A percentile compares a stretch with the other conserved stretches of the same genome.
Conservation (phyloP, 1,140 invertebrate genomes). For the Heliconius hewitsoni region DNA sequence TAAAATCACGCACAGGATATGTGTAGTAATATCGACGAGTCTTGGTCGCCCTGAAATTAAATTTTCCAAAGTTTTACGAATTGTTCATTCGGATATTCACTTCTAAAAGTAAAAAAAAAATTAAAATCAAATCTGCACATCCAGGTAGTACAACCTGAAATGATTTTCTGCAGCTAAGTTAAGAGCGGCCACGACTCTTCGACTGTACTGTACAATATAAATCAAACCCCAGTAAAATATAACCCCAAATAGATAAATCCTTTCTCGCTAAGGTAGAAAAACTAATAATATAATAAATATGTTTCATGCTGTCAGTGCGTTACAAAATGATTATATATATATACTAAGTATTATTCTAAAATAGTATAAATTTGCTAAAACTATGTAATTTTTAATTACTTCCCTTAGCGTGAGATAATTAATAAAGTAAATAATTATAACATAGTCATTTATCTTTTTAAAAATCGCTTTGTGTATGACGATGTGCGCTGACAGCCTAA, state of each 20-base stretch:
- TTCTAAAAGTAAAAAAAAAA: too few relatives aligned
- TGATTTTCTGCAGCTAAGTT: too few relatives aligned
- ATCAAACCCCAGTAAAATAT: slow-evolving; percentile 2
- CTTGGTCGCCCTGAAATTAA: too few relatives aligned
- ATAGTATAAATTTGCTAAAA: neutral
- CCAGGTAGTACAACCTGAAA: too few relatives aligned
- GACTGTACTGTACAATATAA: neutral
- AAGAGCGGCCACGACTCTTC: too few relatives aligned
- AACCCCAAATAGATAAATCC: slow-evolving; percentile 1
- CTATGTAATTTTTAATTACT: neutral
- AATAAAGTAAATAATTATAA: neutral
- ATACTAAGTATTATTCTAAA: neutral
- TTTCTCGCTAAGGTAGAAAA: neutral
- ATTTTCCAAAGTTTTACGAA: too few relatives aligned
- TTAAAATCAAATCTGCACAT: too few relatives aligned
- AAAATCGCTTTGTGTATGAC: neutral
- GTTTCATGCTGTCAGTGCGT: neutral
- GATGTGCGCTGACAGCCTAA: neutral
- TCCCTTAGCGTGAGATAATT: neutral
- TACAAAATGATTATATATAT: neutral
- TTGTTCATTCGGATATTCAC: too few relatives aligned
- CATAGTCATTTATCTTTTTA: neutral
- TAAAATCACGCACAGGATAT: slow-evolving; percentile 4
- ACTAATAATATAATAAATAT: neutral
- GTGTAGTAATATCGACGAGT: too few relatives aligned